A percentile compares a stretch with the other conserved stretches of the same genome.
These are phyloP conservation scores for Dipus sagitta DNA, from an alignment of 2,797 vertebrate species.

Conservation along the genomic window DNA sequence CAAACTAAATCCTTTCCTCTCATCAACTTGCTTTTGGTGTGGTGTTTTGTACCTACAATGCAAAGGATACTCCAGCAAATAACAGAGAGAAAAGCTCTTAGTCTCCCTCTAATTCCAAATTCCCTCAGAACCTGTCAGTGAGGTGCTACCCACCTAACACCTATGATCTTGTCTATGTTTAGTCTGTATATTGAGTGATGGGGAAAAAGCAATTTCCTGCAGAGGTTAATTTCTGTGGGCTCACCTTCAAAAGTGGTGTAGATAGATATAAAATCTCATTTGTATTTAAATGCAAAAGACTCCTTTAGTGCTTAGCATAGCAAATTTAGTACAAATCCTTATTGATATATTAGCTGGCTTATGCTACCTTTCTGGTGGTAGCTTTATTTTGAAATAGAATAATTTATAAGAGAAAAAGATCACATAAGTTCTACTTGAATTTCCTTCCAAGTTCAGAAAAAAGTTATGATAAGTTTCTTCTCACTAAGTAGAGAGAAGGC, in stretches of 20 bases:
- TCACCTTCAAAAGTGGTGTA: conserved; percentile 78
- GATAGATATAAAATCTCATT: conserved; percentile 80
- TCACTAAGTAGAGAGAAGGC: not conserved
- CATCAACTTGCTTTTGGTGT: too few species aligned
- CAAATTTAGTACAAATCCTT: conserved; percentile 72
- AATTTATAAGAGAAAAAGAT: conserved; percentile 3
- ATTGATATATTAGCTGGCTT: conserved; percentile 34
- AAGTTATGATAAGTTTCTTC: not conserved
- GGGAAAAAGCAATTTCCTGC: conserved; percentile 81
- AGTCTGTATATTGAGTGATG: conserved; percentile 73
- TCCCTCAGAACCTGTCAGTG: not conserved
- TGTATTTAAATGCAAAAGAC: conserved; percentile 75
- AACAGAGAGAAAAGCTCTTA: not conserved
- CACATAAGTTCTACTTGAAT: not conserved
- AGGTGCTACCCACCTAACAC: not conserved
- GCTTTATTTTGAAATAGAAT: conserved; percentile 63
- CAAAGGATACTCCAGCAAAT: too few species aligned
- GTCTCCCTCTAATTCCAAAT: not conserved
- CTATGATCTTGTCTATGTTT: conserved; percentile 71
- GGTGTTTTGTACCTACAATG: too few species aligned
- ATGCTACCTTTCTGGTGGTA: conserved; percentile 10
- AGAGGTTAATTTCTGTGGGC: conserved; percentile 78
- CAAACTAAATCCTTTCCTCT: too few species aligned
- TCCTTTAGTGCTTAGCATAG: conserved; percentile 59
- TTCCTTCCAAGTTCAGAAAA: conserved; percentile 38